Percentiles rank a stretch among this genome's conserved stretches.
Evolutionary conservation across 2,113 vertebrate species (phyloP).

Genomic region (Chinchilla lanigera): DNA sequence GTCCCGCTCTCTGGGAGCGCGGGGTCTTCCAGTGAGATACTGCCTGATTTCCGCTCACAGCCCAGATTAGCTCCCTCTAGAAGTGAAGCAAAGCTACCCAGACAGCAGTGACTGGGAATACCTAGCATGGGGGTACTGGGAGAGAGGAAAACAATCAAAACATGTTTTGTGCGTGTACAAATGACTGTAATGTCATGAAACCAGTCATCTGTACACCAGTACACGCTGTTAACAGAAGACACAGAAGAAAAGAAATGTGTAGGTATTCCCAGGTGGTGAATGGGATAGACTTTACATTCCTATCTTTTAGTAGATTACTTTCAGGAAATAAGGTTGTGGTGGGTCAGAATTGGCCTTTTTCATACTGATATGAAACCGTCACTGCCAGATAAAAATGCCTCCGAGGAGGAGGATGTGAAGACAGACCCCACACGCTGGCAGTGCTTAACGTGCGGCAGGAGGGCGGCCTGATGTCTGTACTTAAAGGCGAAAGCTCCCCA

Average conservation of each 20-base stretch:
- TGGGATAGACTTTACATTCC: not conserved
- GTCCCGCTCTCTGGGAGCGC: not conserved
- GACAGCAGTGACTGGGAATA: not conserved
- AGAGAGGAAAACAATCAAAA: not conserved
- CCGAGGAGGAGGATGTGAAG: not conserved
- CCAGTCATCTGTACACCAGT: not conserved
- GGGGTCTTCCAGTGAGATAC: not conserved
- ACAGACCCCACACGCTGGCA: not conserved
- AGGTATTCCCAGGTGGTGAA: not conserved
- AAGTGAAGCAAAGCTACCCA: not conserved
- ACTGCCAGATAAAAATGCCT: slow-evolving; percentile 12
- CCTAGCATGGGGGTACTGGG: not conserved
- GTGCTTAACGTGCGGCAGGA: not conserved
- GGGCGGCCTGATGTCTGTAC: not conserved
- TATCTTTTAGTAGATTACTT: not conserved
- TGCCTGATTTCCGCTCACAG: not conserved
- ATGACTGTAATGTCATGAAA: not conserved
- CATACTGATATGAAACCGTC: not conserved
- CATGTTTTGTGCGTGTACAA: not conserved
- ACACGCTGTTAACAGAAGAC: not conserved
- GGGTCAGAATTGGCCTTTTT: not conserved
- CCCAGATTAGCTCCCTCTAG: not conserved
- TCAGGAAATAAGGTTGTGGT: not conserved
- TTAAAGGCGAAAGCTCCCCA: not conserved
- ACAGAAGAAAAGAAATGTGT: not conserved